phyloP scores from a whole-genome alignment of 2,888 invertebrate genomes.

The Hybos culiciformis region DNA sequence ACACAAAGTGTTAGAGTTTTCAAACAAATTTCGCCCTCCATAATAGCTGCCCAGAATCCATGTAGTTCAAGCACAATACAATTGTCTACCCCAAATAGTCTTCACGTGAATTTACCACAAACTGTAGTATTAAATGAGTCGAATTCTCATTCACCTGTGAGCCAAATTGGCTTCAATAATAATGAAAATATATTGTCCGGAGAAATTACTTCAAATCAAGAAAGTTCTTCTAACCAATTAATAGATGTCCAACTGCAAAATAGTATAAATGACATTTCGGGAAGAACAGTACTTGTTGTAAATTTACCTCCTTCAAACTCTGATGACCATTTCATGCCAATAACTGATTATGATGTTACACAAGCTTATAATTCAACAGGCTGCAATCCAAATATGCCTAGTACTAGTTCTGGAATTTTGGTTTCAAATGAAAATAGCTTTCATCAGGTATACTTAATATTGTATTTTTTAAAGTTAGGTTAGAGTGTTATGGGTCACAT shows the following conservation, averaged over 20 bases:
- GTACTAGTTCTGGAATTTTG: constrained; percentile 34
- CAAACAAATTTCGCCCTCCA: constrained; percentile 38
- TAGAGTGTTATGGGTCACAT: too few species aligned
- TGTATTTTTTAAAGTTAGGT: too few species aligned
- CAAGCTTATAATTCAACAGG: constrained; percentile 7
- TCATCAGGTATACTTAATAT: too few species aligned
- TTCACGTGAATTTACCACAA: constrained; percentile 26
- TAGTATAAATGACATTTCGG: constrained; percentile 48
- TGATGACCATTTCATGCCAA: too few species aligned
- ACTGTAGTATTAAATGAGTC: constrained; percentile 37
- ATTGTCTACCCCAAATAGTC: constrained; percentile 18
- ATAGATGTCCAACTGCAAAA: constrained; percentile 39
- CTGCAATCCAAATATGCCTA: constrained; percentile 17
- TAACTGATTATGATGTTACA: too few species aligned
- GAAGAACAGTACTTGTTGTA: constrained; percentile 67
- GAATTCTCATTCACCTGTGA: constrained; percentile 34
- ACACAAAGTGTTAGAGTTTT: constrained; percentile 72
- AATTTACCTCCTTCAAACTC: constrained; percentile 57
- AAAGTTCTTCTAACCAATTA: constrained; percentile 30
- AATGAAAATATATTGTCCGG: constrained; percentile 18
- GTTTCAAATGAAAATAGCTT: constrained; percentile 41
- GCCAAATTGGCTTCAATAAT: too few species aligned
- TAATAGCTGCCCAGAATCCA: constrained; percentile 18
- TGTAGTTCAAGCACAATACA: constrained; percentile 5
- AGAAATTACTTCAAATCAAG: constrained; percentile 11